These are phyloP conservation scores for Premnoplex brunnescens DNA, from an alignment of 2,797 vertebrate species.

Conservation along the genomic window DNA sequence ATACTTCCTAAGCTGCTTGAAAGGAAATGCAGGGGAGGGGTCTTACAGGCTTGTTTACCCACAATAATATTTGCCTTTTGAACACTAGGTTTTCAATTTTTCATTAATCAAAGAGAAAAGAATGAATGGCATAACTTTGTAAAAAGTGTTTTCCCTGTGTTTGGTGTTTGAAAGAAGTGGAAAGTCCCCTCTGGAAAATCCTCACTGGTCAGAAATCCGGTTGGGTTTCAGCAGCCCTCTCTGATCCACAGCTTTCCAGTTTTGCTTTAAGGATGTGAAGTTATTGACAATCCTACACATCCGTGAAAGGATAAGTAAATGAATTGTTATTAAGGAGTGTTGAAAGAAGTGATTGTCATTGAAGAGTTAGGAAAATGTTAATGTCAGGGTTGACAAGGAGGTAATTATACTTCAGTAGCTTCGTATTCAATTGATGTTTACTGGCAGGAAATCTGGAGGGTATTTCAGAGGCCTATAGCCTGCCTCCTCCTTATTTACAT, in stretches of 20 bases:
- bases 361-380: slow-evolving; percentile 59
- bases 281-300: slow-evolving; percentile 59
- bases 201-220: neutral
- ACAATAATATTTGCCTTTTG: neutral
- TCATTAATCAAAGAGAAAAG: neutral
- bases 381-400: slow-evolving; percentile 65
- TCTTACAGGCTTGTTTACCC: neutral
- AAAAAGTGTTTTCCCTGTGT: neutral
- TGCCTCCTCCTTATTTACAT: neutral
- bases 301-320: slow-evolving; percentile 58
- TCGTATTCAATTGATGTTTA: slow-evolving; percentile 49
- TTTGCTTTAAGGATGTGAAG: slow-evolving; percentile 41
- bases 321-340: slow-evolving; percentile 69
- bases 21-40: neutral
- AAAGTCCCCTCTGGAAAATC: neutral
- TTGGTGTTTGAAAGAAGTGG: neutral
- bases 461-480: neutral
- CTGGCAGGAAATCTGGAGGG: slow-evolving; percentile 38
- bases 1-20: neutral
- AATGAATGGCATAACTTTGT: neutral
- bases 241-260: slow-evolving; percentile 47
- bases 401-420: slow-evolving; percentile 58
- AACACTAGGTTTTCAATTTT: neutral
- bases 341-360: slow-evolving; percentile 70
- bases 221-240: slow-evolving; percentile 6